phyloP scores from a whole-genome alignment of 2,888 invertebrate genomes.

The Amiota mariae region DNA sequence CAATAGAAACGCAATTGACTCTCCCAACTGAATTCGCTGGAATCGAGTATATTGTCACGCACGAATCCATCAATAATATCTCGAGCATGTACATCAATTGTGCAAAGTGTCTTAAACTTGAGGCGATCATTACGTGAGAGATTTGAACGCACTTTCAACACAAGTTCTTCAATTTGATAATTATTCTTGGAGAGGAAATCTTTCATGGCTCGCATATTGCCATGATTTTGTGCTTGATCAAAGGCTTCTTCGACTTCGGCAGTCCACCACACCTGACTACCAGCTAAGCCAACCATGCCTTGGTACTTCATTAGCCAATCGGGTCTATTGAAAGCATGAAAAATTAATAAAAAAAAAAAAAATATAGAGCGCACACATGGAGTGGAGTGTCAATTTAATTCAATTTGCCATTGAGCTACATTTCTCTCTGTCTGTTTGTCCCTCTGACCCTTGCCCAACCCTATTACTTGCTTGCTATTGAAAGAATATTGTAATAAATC shows the following conservation, averaged over 20 bases:
- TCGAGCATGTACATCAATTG: slow-evolving; percentile 92
- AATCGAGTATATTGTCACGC: slow-evolving; percentile 86
- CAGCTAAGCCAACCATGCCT: slow-evolving; percentile 89
- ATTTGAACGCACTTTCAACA: slow-evolving; percentile 81
- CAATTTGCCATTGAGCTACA: slow-evolving; percentile 58
- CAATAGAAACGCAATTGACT: slow-evolving; percentile 94
- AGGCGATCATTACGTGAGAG: slow-evolving; percentile 86
- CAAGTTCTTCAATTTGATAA: slow-evolving; percentile 87
- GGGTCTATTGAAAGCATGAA: slow-evolving; percentile 75
- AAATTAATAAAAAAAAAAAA: slow-evolving; percentile 54
- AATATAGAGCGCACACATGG: slow-evolving; percentile 54
- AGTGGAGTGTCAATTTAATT: slow-evolving; percentile 66
- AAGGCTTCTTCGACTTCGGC: slow-evolving; percentile 95
- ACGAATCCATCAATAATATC: slow-evolving; percentile 91
- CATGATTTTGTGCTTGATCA: slow-evolving; percentile 77
- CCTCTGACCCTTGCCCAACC: slow-evolving; percentile 31
- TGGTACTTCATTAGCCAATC: slow-evolving; percentile 93
- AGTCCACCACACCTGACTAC: slow-evolving; percentile 96
- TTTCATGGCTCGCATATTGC: slow-evolving; percentile 91
- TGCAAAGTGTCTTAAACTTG: slow-evolving; percentile 91
- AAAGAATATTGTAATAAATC: slow-evolving; percentile 67
- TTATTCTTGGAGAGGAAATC: slow-evolving; percentile 86
- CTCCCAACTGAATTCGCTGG: slow-evolving; percentile 94
- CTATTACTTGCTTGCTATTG: slow-evolving; percentile 27
- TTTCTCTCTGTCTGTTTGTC: slow-evolving; percentile 50